Evolutionary conservation across 1,140 invertebrate genomes (phyloP), one percentile per base, ranked within the genome.

Genomic region (Proales similis): DNA sequence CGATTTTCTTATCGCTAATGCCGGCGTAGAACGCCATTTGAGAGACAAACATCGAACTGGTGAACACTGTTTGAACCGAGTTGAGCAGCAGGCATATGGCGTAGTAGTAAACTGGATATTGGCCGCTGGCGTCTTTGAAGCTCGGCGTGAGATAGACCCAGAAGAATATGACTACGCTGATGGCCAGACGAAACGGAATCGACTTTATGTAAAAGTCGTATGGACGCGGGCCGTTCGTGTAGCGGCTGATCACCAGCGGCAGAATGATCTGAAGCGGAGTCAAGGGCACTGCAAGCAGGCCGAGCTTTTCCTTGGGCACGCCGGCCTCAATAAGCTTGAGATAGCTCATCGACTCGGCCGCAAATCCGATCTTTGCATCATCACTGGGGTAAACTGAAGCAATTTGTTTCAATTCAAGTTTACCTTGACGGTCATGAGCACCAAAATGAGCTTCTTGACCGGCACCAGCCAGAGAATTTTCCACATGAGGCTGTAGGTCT

Each of bases 291-390:
- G 73, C 77, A 68, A 98, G 78, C 36, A 96, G 73, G 0, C 92
- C 94, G 45, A 99, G 75, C 65, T 88, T 85, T 72, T 97, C 92
- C 71, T 93, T 94, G 0, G 90, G 89, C 39, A 99, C 86, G 24
- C 95, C 94, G 46, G 84, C 83, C 76, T 97, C 93, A 5, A 95
- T 85, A 19, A 97, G 76, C 78, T 98, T 98, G 47, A 99, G 79
- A 27, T 86, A 85, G 17, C 92, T 92, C 0, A 96, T 87, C 26
- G 87, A 83, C 80, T 99, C 95, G 86, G 85, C 17, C 17, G 92
- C 89, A 79, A 97, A 99, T 19, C 89, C 90, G 67, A 95, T 83
- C 88, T 93, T 67, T 2, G 68, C 79, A 78, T 17, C 24, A 79
- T 78, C 19, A 33, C 0, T 61, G 67, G 33, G 65, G 46, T 14